A percentile compares a stretch with the other conserved stretches of the same genome.
Conservation (phyloP, 2,888 invertebrate genomes). For the Orchestes rusci region DNA sequence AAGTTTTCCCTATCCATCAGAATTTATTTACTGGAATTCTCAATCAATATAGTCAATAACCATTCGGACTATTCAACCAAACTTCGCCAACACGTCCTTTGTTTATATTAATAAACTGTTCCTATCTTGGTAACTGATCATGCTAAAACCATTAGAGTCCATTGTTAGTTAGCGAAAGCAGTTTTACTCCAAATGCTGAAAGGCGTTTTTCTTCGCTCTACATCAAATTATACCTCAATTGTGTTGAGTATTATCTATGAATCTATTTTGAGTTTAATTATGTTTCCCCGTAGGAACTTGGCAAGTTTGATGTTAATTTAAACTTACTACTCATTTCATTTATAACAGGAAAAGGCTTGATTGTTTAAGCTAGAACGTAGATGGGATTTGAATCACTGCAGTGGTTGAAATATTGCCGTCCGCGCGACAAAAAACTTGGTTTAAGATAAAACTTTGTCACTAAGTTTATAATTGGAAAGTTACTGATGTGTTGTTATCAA, state of each 20-base stretch:
- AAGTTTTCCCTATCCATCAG: no score
- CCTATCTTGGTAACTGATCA: slow-evolving; percentile 16
- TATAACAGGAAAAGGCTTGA: slow-evolving; percentile 15
- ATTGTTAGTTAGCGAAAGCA: slow-evolving; percentile 16
- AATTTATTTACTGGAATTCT: no score
- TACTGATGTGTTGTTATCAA: no score
- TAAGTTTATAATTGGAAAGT: no score
- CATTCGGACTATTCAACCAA: no score
- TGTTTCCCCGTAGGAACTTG: neutral
- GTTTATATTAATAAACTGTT: slow-evolving; percentile 19
- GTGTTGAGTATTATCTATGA: slow-evolving; percentile 18
- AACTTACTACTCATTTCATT: slow-evolving; percentile 18
- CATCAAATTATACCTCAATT: slow-evolving; percentile 18
- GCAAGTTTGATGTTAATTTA: slow-evolving; percentile 12
- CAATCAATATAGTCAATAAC: no score
- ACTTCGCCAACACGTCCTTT: neutral
- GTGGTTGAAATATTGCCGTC: no score
- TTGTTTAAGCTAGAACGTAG: slow-evolving; percentile 10
- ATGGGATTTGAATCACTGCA: slow-evolving; percentile 5
- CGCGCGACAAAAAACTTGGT: no score
- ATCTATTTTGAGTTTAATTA: slow-evolving; percentile 20
- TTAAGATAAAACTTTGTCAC: slow-evolving; percentile 8
- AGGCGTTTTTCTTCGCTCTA: slow-evolving; percentile 19
- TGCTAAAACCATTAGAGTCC: slow-evolving; percentile 17
- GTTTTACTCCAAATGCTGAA: slow-evolving; percentile 9